Conservation (phyloP, 35 echinoderm and acorn worm species). For the Apostichopus japonicus region DNA sequence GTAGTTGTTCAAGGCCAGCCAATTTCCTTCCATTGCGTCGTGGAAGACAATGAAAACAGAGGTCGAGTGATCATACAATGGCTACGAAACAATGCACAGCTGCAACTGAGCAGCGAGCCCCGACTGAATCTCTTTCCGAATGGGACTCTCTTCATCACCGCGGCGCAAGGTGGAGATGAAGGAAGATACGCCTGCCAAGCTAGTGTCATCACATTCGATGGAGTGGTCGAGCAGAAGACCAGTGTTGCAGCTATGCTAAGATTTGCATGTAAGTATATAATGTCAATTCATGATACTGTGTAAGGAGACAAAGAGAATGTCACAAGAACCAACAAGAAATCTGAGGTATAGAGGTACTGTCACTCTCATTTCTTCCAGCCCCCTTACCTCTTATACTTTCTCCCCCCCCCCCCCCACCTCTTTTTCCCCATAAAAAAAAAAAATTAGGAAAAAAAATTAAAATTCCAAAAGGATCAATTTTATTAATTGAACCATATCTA, state of each 20-base stretch:
- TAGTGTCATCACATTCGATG: slow-evolving; percentile 29
- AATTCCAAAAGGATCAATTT: too few relatives aligned
- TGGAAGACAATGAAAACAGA: slow-evolving; percentile 47
- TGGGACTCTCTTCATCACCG: slow-evolving; percentile 69
- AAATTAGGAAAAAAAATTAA: too few relatives aligned
- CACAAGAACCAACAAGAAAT: too few relatives aligned
- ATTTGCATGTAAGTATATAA: slow-evolving; percentile 96
- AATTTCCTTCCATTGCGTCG: slow-evolving; percentile 71
- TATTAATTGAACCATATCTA: too few relatives aligned
- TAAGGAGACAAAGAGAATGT: too few relatives aligned
- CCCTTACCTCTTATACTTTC: too few relatives aligned
- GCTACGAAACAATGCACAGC: slow-evolving; percentile 59
- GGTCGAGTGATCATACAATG: slow-evolving; percentile 70
- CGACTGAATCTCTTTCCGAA: slow-evolving; percentile 68
- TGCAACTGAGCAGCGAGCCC: not conserved
- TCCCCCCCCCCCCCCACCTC: too few relatives aligned
- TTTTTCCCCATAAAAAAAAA: too few relatives aligned
- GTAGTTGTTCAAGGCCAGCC: slow-evolving; percentile 71
- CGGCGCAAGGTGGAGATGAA: slow-evolving; percentile 72
- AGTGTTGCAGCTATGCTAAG: slow-evolving; percentile 68
- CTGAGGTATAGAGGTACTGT: too few relatives aligned
- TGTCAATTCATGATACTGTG: too few relatives aligned
- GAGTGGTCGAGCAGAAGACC: slow-evolving; percentile 52
- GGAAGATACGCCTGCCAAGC: slow-evolving; percentile 79
- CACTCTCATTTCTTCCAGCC: too few relatives aligned